phyloP scores from a whole-genome alignment of 2,797 vertebrate genomes.

The Neosilurus mollespiculum region DNA sequence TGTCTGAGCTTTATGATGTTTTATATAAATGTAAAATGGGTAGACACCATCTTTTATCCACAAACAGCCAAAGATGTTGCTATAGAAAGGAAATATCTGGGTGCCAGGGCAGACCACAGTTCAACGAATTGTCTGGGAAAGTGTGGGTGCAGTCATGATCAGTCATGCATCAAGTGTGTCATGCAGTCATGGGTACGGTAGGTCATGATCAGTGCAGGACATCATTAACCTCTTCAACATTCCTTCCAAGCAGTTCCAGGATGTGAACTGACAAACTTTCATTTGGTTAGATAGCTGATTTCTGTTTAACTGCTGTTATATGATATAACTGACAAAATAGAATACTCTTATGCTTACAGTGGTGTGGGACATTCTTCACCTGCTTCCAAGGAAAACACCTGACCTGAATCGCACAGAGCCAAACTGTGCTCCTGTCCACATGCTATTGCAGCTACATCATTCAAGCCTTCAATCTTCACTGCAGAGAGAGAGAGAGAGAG shows the following conservation, averaged over 20 bases:
- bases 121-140: too few relatives aligned
- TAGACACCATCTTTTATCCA: background rate
- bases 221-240: background rate
- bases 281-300: too few relatives aligned
- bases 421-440: constrained; percentile 79
- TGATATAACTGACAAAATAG: background rate
- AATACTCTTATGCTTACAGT: constrained; percentile 63
- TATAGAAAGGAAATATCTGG: too few relatives aligned
- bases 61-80: too few relatives aligned
- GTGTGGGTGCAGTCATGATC: too few relatives aligned
- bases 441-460: constrained; percentile 60
- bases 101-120: too few relatives aligned
- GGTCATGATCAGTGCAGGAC: background rate
- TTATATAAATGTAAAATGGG: background rate
- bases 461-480: constrained; percentile 60
- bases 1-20: background rate
- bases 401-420: constrained; percentile 70
- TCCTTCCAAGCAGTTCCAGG: background rate
- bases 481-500: background rate
- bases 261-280: background rate
- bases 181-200: background rate
- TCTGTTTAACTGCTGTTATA: too few relatives aligned
- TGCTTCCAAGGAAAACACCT: constrained; percentile 78
- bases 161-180: too few relatives aligned
- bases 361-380: constrained; percentile 64